These are phyloP conservation scores for Chionomys nivalis DNA, from an alignment of 2,113 vertebrate species.

Conservation along the genomic window DNA sequence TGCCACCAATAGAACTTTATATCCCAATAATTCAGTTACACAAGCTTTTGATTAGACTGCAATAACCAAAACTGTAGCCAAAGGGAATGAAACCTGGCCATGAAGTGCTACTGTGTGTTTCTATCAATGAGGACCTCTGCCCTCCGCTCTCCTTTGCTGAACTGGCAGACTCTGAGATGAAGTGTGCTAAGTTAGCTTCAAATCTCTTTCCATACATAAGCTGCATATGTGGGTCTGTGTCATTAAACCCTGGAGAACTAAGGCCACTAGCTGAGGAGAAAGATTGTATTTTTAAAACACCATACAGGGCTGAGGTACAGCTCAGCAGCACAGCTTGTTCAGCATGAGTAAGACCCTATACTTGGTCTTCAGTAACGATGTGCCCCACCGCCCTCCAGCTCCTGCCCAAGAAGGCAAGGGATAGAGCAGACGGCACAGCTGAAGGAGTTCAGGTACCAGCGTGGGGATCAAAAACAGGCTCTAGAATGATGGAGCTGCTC, in stretches of 20 bases:
- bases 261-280: background rate
- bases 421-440: background rate
- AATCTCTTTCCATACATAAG: background rate
- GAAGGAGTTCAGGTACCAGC: background rate
- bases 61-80: constrained; percentile 23
- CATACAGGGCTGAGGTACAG: background rate
- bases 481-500: background rate
- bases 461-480: background rate
- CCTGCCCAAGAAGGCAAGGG: background rate
- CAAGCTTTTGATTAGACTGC: constrained; percentile 32
- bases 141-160: background rate
- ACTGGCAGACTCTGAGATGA: background rate
- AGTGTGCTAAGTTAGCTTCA: background rate
- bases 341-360: background rate
- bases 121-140: background rate
- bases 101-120: background rate
- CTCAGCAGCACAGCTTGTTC: background rate
- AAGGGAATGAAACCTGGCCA: constrained; percentile 11
- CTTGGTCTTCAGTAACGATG: background rate
- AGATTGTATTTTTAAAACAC: background rate
- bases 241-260: background rate
- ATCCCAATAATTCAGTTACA: background rate
- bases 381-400: background rate
- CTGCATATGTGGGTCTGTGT: background rate
- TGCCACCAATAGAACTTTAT: background rate